Percentiles rank a stretch among this genome's conserved stretches.
phyloP scores from a whole-genome alignment of 2,797 vertebrate genomes.

The Lemur catta region DNA sequence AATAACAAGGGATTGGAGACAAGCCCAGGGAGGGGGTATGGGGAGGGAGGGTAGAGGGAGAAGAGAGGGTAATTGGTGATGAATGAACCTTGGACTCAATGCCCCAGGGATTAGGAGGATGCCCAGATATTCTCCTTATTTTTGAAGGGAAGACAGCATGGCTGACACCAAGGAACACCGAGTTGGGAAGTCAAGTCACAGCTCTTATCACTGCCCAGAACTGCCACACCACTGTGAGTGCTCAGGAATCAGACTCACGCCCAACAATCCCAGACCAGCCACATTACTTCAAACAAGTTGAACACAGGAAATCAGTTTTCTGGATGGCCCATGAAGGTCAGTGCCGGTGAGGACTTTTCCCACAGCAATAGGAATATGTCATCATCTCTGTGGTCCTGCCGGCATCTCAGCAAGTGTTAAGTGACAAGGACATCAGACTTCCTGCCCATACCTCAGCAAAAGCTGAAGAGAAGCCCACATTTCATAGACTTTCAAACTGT shows the following conservation, averaged over 20 bases:
- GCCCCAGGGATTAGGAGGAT: neutral
- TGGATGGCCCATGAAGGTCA: neutral
- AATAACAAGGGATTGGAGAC: neutral
- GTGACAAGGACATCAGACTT: neutral
- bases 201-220: neutral
- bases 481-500: neutral
- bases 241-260: neutral
- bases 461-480: neutral
- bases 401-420: neutral
- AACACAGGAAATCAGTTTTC: neutral
- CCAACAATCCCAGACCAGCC: neutral
- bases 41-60: neutral
- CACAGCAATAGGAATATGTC: neutral
- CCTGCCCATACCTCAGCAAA: neutral
- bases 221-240: too few species aligned
- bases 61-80: neutral
- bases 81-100: neutral
- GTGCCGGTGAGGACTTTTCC: neutral
- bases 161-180: neutral
- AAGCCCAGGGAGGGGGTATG: accelerated
- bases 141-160: neutral
- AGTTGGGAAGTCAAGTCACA: neutral
- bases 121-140: neutral
- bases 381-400: neutral
- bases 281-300: neutral